Evolutionary conservation across 2,113 vertebrate species (phyloP).

Genomic region (mouse (Mus musculus)): GRCm39 chr6:68878001-68878500

Average conservation of each 20-base stretch:
- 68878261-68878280: not conserved
- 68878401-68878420: not conserved
- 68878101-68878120: not conserved
- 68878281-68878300: not conserved
- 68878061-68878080: not conserved
- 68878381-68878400: too few species aligned
- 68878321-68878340: not conserved
- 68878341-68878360: not conserved
- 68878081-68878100: not conserved
- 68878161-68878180: not conserved
- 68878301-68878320: not conserved
- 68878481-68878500: too few species aligned
- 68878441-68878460: not conserved
- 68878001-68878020: not conserved
- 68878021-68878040: not conserved
- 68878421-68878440: not conserved
- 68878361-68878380: not conserved
- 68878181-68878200: not conserved
- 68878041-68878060: not conserved
- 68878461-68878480: too few species aligned
- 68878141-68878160: not conserved
- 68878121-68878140: not conserved
- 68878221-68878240: not conserved
- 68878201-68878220: not conserved
- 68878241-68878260: not conserved